Base-by-base conservation (phyloP, 2,113 vertebrate genomes). In the Istiophorus platypterus region DNA sequence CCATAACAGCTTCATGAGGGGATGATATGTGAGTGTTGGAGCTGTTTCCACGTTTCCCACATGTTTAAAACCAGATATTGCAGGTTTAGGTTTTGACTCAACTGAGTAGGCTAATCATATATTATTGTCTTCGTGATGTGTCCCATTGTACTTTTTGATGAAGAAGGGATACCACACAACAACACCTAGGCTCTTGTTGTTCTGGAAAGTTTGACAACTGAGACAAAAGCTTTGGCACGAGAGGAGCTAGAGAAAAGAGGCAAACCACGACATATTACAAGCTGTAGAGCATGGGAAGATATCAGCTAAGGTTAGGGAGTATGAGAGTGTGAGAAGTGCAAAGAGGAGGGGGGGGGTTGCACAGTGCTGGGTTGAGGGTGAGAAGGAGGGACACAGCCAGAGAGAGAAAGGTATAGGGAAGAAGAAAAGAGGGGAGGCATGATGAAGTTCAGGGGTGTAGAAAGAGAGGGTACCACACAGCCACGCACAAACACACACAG, bases 401-500 rank as follows among this genome's bases (percentile, higher is more conserved):
- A 29, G 31, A 72, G 51, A 76, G 45, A 47, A 58, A 84, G 29
- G 27, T 72, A 68, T 41, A 58, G 39, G 34, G 42, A 37, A 77
- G 31, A 31, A 57, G 37, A 64, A 51, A 83, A 59, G 59, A 41
- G 71, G 11, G 24, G 54, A 68, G 81, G 72, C 79, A 81, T 72
- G 62, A 81, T 85, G 39, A 76, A 83, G 69, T 72, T 89, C 39
- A 79, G 73, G 69, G 66, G 57, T 70, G 57, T 87, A 76, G 75
- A 88, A 72, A 37, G 76, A 63, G 70, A n/a, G 49, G 10, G 61
- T 77, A 75, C 82, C 78, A 85, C 6, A 34, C 31, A 34, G 31
- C 31, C 31, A 34, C 31, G 6, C 63, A 66, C 67, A 70, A 42
- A 54, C 72, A 78, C 65, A 41, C 59, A 72, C 57, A 67, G 34